phyloP scores from a whole-genome alignment of 2,113 vertebrate species.

The cattle (Bos taurus) region DNA sequence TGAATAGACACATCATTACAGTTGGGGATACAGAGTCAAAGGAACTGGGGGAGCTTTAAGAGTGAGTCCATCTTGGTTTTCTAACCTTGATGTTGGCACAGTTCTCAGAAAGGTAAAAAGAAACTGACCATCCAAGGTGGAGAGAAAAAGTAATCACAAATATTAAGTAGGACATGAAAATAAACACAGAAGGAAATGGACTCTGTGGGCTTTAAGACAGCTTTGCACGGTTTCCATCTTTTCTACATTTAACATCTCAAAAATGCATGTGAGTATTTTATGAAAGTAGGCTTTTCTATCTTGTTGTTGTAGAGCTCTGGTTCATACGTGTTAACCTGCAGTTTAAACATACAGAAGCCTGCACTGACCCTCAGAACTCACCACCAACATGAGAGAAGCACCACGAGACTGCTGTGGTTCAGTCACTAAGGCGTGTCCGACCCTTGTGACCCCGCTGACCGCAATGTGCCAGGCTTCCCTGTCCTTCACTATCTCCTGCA shows the following conservation, averaged over 20 bases:
- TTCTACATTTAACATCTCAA: neutral
- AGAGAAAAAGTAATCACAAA: neutral
- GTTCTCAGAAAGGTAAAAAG: conserved; percentile 6
- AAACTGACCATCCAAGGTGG: neutral
- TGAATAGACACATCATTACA: neutral
- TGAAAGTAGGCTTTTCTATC: neutral
- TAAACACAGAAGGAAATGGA: neutral
- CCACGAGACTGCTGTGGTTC: neutral
- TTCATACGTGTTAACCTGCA: neutral
- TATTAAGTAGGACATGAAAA: neutral
- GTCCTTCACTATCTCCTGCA: neutral
- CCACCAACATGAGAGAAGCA: neutral
- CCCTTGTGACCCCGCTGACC: neutral
- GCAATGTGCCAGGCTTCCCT: neutral
- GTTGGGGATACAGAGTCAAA: neutral
- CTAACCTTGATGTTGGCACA: neutral
- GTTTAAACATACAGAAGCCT: neutral
- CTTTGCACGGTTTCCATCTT: neutral
- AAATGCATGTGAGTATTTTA: neutral
- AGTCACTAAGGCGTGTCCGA: accelerated
- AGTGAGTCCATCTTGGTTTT: conserved; percentile 25
- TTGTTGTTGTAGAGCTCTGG: neutral
- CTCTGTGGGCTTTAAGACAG: neutral
- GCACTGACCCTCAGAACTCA: neutral
- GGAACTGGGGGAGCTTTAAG: neutral